phyloP scores from a whole-genome alignment of 2,113 vertebrate genomes.

The Chaetorhynchus papuensis region DNA sequence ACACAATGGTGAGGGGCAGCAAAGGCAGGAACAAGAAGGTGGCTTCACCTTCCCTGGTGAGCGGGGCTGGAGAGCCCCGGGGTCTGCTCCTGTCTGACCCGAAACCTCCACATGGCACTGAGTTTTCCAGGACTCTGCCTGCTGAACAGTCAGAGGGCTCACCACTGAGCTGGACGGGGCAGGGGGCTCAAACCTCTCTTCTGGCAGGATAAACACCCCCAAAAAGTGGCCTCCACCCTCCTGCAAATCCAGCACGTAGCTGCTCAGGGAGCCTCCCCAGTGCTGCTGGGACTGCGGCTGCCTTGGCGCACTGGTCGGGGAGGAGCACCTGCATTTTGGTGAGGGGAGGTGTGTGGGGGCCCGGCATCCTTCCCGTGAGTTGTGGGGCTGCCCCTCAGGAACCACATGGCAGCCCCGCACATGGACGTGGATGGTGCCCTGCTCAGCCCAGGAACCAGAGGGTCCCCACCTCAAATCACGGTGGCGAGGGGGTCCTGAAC shows the following conservation, averaged over 20 bases:
- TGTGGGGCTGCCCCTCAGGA: not conserved
- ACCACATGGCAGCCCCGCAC: fast-evolving
- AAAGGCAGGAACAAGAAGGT: not conserved
- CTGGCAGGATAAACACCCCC: not conserved
- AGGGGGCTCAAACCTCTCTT: not conserved
- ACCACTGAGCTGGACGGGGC: not conserved
- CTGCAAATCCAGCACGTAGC: not conserved
- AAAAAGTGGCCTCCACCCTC: not conserved
- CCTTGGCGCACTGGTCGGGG: not conserved
- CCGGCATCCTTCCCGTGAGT: not conserved
- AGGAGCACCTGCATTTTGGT: not conserved
- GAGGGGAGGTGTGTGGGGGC: not conserved
- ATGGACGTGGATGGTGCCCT: fast-evolving
- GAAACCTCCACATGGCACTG: not conserved
- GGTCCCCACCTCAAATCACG: not conserved
- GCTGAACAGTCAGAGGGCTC: not conserved
- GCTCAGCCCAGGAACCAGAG: not conserved
- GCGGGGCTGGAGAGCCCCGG: not conserved
- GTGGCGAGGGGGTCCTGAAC: not conserved
- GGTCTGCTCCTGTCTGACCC: not conserved
- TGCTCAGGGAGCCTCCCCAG: not conserved
- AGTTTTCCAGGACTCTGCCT: not conserved
- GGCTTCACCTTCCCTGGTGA: not conserved
- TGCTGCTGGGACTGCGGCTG: not conserved
- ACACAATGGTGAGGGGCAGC: not conserved